Evolutionary conservation across 2,113 vertebrate genomes (phyloP).

Genomic region (Menidia beryllina): DNA sequence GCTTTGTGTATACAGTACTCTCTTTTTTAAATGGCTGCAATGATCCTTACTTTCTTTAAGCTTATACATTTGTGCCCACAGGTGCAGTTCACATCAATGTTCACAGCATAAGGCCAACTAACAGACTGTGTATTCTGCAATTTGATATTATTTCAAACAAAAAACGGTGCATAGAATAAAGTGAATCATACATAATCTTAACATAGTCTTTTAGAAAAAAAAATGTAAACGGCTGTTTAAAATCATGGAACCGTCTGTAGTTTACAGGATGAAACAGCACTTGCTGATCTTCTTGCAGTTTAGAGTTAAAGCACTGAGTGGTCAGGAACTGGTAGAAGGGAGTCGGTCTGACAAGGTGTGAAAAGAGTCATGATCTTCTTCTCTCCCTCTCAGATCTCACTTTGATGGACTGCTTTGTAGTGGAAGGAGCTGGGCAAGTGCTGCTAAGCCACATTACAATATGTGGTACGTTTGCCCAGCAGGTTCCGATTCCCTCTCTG

Average conservation of each 20-base stretch:
- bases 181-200: no score
- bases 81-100: no score
- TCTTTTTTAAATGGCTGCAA: no score
- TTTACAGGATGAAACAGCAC: background rate
- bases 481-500: slow-evolving; percentile 68
- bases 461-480: slow-evolving; percentile 71
- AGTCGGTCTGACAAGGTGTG: slow-evolving; percentile 78
- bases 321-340: slow-evolving; percentile 55
- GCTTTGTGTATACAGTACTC: no score
- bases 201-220: slow-evolving; percentile 6
- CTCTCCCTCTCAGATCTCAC: slow-evolving; percentile 73
- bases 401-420: slow-evolving; percentile 79
- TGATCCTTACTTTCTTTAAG: no score
- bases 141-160: no score
- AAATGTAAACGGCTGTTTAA: background rate
- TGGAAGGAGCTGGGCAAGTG: slow-evolving; percentile 65
- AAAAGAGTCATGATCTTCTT: slow-evolving; percentile 78
- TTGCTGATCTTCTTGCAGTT: slow-evolving; percentile 23
- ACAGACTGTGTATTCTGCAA: no score
- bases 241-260: slow-evolving; percentile 8
- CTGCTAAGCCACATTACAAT: slow-evolving; percentile 77
- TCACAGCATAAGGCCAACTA: no score
- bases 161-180: no score
- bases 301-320: slow-evolving; percentile 43
- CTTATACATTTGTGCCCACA: no score